phyloP scores from a whole-genome alignment of 2,888 invertebrate genomes.

The Trachelus iudaicus region DNA sequence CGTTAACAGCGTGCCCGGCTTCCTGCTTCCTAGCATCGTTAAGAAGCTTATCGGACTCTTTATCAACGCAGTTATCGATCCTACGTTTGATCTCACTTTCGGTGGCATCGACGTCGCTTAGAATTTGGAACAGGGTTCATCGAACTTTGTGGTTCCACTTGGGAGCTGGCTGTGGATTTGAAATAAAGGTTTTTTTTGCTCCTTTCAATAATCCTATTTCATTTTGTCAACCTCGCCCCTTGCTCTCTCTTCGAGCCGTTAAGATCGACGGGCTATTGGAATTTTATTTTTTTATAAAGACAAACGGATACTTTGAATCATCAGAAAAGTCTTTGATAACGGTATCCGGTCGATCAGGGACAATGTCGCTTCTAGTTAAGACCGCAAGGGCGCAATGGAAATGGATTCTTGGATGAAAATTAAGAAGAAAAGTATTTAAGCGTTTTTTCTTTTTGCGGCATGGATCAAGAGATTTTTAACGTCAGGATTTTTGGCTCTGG shows the following conservation, averaged over 20 bases:
- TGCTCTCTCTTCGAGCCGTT: background rate
- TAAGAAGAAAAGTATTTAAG: too few relatives aligned
- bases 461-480: too few relatives aligned
- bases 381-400: too few relatives aligned
- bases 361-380: too few relatives aligned
- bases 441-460: too few relatives aligned
- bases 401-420: background rate
- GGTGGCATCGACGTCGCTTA: constrained; percentile 23
- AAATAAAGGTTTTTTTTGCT: background rate
- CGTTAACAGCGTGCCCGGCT: constrained; percentile 21
- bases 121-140: background rate
- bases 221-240: background rate
- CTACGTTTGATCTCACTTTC: constrained; percentile 26
- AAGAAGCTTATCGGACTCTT: constrained; percentile 10
- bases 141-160: background rate
- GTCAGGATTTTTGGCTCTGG: too few relatives aligned
- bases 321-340: too few relatives aligned
- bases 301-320: too few relatives aligned
- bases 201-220: background rate
- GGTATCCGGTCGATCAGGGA: too few relatives aligned
- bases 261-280: too few relatives aligned
- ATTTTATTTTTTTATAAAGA: too few relatives aligned
- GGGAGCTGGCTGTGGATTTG: background rate
- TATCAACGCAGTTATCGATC: constrained; percentile 18
- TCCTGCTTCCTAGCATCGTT: constrained; percentile 23